A percentile compares a stretch with the other conserved stretches of the same genome.
Conservation (phyloP, 2,888 invertebrate genomes). For the Machimus rusticus region DNA sequence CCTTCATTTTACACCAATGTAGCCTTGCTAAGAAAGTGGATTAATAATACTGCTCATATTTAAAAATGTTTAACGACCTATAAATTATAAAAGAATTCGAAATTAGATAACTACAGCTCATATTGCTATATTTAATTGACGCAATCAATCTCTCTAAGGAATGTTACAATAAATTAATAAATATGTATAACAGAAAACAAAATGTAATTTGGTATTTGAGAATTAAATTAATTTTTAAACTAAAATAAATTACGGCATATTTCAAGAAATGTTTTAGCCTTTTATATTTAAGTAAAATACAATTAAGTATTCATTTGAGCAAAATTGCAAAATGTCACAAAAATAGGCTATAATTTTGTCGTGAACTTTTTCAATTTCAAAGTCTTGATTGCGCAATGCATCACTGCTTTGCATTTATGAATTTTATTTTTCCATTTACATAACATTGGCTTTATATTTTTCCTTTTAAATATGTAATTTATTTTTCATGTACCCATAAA, state of each 20-base stretch:
- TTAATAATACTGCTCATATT: neutral
- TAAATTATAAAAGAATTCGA: neutral
- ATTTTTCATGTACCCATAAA: neutral
- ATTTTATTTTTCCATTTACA: neutral
- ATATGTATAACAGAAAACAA: too few relatives aligned
- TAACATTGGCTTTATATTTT: neutral
- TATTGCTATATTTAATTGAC: too few relatives aligned
- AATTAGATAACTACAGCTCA: neutral
- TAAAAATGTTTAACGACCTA: neutral
- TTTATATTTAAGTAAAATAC: too few relatives aligned
- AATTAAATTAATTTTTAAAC: too few relatives aligned
- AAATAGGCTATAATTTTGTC: too few relatives aligned
- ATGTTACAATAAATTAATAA: too few relatives aligned
- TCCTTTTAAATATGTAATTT: neutral
- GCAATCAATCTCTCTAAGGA: too few relatives aligned
- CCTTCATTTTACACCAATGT: neutral
- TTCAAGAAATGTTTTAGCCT: too few relatives aligned
- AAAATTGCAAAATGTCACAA: too few relatives aligned
- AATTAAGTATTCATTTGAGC: too few relatives aligned
- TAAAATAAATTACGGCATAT: too few relatives aligned
- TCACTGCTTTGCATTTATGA: neutral
- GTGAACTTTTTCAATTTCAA: neutral
- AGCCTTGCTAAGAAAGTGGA: neutral
- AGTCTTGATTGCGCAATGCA: neutral
- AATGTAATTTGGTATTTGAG: too few relatives aligned